Evolutionary conservation across 2,888 invertebrate genomes (phyloP), one percentile per base, ranked within the genome.

Genomic region (Diogma glabrata): DNA sequence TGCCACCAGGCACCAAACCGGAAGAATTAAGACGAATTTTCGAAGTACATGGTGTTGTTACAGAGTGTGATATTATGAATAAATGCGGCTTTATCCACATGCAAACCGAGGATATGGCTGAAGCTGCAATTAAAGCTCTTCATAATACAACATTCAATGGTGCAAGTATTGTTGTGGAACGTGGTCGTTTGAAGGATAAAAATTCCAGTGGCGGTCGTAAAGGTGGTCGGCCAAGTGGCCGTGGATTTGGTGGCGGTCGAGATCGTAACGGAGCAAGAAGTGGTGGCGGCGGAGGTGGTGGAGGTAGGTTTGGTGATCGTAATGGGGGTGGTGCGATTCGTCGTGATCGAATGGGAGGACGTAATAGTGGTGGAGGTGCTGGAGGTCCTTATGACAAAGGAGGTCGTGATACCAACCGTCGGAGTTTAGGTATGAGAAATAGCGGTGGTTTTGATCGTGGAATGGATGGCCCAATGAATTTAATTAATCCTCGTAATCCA

Each of bases 1-100:
- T 94, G 65, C 87, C 90, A 52, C 84, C 85, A 61, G 84, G 85
- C 60, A 87, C 89, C 58, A 84, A 86, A 61, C 81, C 84, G 51
- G 84, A 87, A 61, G 91, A 92, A 61, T 74, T 93, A 45, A 76
- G 86, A 46, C 80, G 81, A 57, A 73, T 93, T 48, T 94, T 95
- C 71, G 82, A 87, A 58, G 82, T 84, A 50, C 91, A 84, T 69
- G 93, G 93, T 45, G 78, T 78, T 51, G 93, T 95, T 7, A 87
- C 87, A 17, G 94, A 95, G 70, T 93, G 93, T 69, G 94, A 94
- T 66, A 88, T 95, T 53, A 86, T 94, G 74, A 92, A 92, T 67
- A 82, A 91, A 54, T 95, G 91, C 69, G 94, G 92, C 8, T 95
- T 95, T 72, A 87, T 95, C 47, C 92, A 93, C 70, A 83, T 90